phyloP scores from a whole-genome alignment of 2,888 invertebrate species.

The Notodonta ziczac region DNA sequence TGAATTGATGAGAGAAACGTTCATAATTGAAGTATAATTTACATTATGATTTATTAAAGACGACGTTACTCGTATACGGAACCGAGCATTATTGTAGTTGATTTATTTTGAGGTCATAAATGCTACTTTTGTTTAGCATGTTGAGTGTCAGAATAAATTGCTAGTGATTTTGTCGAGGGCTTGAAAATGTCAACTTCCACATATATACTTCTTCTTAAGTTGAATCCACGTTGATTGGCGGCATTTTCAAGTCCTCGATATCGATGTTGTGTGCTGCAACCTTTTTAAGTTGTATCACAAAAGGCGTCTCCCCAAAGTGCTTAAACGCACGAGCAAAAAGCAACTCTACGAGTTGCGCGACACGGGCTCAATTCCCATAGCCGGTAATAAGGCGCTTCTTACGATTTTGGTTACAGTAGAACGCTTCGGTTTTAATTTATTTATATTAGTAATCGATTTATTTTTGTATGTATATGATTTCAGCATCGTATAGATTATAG shows the following conservation, averaged over 20 bases:
- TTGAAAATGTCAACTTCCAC: conserved; percentile 15
- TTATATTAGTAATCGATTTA: conserved; percentile 60
- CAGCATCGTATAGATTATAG: conserved; percentile 71
- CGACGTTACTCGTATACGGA: conserved; percentile 15
- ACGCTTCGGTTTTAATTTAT: conserved; percentile 64
- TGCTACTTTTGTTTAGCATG: conserved; percentile 18
- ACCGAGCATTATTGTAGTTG: conserved; percentile 6
- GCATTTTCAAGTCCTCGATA: conserved; percentile 20
- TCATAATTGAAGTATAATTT: no score
- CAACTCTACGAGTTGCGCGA: conserved; percentile 33
- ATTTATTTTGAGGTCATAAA: conserved; percentile 7
- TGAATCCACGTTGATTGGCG: background rate
- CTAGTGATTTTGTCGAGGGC: conserved; percentile 18
- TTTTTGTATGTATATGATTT: conserved; percentile 75
- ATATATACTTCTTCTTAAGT: background rate
- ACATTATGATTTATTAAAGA: no score
- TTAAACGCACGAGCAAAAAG: conserved; percentile 25
- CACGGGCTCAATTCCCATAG: conserved; percentile 51
- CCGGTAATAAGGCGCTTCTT: conserved; percentile 63
- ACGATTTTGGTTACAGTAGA: conserved; percentile 69
- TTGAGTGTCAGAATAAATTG: conserved; percentile 24
- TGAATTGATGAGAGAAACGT: no score
- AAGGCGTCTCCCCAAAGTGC: conserved; percentile 26
- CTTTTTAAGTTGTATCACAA: conserved; percentile 33
- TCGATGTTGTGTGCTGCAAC: conserved; percentile 26